Evolutionary conservation across 2,888 invertebrate species (phyloP).

Genomic region (Linnaemya tessellans): DNA sequence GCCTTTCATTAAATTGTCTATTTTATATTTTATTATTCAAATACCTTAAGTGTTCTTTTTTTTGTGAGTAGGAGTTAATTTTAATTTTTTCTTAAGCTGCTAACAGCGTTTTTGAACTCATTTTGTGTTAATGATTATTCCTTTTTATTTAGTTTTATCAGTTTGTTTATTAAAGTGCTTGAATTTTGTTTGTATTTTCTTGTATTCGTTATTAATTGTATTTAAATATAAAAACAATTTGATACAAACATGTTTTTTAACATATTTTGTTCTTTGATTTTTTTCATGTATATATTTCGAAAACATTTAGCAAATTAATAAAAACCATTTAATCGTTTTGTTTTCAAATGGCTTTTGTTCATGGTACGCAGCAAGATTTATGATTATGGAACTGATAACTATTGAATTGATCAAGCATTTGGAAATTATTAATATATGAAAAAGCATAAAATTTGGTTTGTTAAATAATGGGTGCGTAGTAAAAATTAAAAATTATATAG

Average conservation of each 20-base stretch:
- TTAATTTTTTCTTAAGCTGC: slow-evolving; percentile 40
- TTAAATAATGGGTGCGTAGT: not conserved
- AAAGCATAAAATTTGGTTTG: not conserved
- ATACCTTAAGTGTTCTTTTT: slow-evolving; percentile 25
- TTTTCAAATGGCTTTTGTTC: slow-evolving; percentile 55
- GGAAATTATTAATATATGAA: not conserved
- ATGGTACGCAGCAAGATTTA: slow-evolving; percentile 56
- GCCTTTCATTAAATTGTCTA: slow-evolving; percentile 27
- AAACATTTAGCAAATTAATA: slow-evolving; percentile 71
- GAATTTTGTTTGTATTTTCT: slow-evolving; percentile 28
- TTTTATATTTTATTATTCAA: slow-evolving; percentile 17
- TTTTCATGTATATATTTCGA: slow-evolving; percentile 33
- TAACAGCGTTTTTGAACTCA: slow-evolving; percentile 64
- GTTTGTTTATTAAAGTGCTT: not conserved
- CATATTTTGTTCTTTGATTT: slow-evolving; percentile 11
- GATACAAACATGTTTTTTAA: slow-evolving; percentile 58
- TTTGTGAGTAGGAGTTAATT: slow-evolving; percentile 60
- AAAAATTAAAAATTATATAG: not conserved
- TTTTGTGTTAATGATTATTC: slow-evolving; percentile 42
- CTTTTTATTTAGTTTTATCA: not conserved
- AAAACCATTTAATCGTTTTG: slow-evolving; percentile 68
- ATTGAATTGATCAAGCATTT: slow-evolving; percentile 17
- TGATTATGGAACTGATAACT: slow-evolving; percentile 46
- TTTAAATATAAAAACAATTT: slow-evolving; percentile 39
- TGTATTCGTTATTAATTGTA: slow-evolving; percentile 53